A percentile compares a stretch with the other conserved stretches of the same genome.
Evolutionary conservation across 2,888 invertebrate genomes (phyloP).

Genomic region (Hemaris fuciformis): DNA sequence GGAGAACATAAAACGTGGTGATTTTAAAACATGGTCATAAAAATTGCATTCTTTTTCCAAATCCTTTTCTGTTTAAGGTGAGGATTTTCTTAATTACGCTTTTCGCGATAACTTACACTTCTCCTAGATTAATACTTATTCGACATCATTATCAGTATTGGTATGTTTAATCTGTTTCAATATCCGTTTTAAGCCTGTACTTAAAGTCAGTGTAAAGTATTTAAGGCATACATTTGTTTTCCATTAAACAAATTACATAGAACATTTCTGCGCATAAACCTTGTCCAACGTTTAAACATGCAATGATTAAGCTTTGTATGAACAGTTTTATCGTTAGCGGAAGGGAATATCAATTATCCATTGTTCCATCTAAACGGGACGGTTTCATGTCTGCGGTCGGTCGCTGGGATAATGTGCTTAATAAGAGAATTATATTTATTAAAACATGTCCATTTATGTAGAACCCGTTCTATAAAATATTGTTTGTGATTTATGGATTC

Average conservation of each 20-base stretch:
- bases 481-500: no score
- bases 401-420: neutral
- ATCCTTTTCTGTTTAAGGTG: neutral
- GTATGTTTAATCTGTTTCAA: neutral
- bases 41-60: neutral
- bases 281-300: neutral
- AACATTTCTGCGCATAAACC: neutral
- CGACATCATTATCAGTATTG: neutral
- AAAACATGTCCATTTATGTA: neutral
- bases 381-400: neutral
- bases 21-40: neutral
- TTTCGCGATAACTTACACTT: neutral
- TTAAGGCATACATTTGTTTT: neutral
- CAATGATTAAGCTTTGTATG: neutral
- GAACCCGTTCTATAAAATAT: no score
- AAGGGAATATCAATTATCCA: conserved; percentile 11
- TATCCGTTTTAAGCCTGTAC: no score
- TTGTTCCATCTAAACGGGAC: conserved; percentile 3
- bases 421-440: neutral
- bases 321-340: conserved; percentile 4
- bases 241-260: neutral
- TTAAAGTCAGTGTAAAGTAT: neutral
- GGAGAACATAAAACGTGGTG: neutral
- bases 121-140: neutral
- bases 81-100: neutral